phyloP scores from a whole-genome alignment of 2,888 invertebrate species.

The Ryuthela nishihirai region DNA sequence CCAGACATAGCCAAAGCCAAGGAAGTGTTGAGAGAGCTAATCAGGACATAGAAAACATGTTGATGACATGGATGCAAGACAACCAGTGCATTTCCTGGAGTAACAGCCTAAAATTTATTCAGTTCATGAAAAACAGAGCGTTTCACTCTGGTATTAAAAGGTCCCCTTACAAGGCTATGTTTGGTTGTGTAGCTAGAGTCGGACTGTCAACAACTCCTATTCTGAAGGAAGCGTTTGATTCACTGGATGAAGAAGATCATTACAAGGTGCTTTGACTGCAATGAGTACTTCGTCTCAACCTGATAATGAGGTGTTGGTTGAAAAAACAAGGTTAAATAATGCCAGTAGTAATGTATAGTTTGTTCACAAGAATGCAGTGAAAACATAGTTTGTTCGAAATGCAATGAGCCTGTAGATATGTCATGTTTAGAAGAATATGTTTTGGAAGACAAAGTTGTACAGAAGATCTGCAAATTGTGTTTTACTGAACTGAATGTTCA shows the following conservation, averaged over 20 bases:
- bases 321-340: conserved; percentile 5
- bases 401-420: not conserved
- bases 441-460: conserved; percentile 1
- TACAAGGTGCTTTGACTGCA: conserved; percentile 11
- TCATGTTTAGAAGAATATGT: conserved; percentile 2
- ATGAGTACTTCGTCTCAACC: no score
- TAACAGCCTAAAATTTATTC: not conserved
- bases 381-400: conserved; percentile 2
- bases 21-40: conserved; percentile 12
- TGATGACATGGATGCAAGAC: conserved; percentile 19
- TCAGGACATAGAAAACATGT: conserved; percentile 27
- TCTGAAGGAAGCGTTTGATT: conserved; percentile 18
- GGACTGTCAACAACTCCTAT: not conserved
- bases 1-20: conserved; percentile 15
- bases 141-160: conserved; percentile 4
- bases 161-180: not conserved
- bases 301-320: no score
- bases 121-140: conserved; percentile 8
- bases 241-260: conserved; percentile 12
- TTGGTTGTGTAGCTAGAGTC: not conserved
- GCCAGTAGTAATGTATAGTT: not conserved
- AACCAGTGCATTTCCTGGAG: not conserved
- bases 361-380: conserved; percentile 4
- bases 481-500: conserved; percentile 5
- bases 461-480: conserved; percentile 6